These are phyloP conservation scores for Bryconaethiops microstoma DNA, from an alignment of 2,797 vertebrate genomes.

Conservation along the genomic window DNA sequence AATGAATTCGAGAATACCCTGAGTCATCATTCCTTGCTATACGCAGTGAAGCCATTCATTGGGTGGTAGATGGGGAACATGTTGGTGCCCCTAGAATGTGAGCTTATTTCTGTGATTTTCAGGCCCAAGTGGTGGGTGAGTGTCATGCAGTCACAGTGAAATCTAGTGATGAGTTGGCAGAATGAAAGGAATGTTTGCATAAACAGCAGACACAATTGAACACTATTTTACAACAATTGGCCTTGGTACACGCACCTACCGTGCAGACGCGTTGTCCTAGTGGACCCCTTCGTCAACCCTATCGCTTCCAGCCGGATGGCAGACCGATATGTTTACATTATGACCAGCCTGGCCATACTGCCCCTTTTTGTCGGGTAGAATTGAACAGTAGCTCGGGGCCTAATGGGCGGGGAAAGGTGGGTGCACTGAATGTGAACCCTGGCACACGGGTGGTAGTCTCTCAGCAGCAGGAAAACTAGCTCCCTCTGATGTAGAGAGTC, in stretches of 20 bases:
- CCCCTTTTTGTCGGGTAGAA: not conserved
- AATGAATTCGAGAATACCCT: constrained; percentile 3
- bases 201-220: too few species aligned
- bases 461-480: constrained; percentile 22
- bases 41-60: not conserved
- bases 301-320: not conserved
- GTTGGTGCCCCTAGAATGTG: not conserved
- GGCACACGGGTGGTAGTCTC: not conserved
- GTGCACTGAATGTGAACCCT: too few species aligned
- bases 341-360: not conserved
- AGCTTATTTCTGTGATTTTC: not conserved
- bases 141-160: too few species aligned
- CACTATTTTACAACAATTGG: too few species aligned
- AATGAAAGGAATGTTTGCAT: too few species aligned
- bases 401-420: not conserved
- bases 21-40: not conserved
- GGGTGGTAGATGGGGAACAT: constrained; percentile 13
- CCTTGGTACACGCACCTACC: too few species aligned
- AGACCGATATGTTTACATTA: constrained; percentile 4
- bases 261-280: not conserved
- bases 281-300: not conserved
- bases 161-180: too few species aligned
- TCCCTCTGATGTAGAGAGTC: not conserved
- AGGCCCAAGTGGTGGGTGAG: not conserved
- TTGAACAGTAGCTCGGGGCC: constrained; percentile 55